Conservation (phyloP, 2,797 vertebrate genomes). For the Acanthurus lineatus region DNA sequence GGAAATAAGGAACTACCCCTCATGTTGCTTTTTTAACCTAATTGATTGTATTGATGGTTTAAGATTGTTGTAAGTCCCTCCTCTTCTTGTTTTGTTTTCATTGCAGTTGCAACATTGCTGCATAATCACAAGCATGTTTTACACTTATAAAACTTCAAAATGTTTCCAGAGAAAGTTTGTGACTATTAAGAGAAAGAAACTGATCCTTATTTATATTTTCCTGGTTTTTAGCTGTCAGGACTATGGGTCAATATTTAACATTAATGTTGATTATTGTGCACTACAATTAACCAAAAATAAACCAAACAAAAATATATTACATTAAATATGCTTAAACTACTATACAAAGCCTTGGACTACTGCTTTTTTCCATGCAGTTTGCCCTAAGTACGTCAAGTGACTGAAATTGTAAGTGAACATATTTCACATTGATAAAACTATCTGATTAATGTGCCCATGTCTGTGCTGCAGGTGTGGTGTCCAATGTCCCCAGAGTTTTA, state of each 20-base stretch:
- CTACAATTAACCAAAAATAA: too few relatives aligned
- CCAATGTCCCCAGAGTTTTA: constrained; percentile 99
- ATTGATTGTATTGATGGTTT: background rate
- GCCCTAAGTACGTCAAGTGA: background rate
- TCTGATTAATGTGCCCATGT: background rate
- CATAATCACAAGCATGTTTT: background rate
- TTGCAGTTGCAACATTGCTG: background rate
- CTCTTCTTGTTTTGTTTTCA: background rate
- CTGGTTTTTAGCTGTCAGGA: background rate
- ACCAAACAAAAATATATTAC: too few relatives aligned
- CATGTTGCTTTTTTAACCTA: background rate
- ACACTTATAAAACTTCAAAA: background rate
- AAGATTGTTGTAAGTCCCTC: background rate
- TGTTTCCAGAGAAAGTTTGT: too few relatives aligned
- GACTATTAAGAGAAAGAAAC: background rate
- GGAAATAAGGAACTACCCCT: background rate
- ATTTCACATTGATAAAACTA: background rate
- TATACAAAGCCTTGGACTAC: background rate
- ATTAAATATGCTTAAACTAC: background rate
- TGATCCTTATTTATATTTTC: background rate
- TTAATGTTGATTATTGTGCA: background rate
- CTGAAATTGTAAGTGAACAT: background rate
- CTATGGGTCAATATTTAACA: background rate
- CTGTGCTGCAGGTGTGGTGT: constrained; percentile 93
- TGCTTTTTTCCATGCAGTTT: background rate